Evolutionary conservation across 2,888 invertebrate species (phyloP).

Genomic region (Eupelmus urozonus): DNA sequence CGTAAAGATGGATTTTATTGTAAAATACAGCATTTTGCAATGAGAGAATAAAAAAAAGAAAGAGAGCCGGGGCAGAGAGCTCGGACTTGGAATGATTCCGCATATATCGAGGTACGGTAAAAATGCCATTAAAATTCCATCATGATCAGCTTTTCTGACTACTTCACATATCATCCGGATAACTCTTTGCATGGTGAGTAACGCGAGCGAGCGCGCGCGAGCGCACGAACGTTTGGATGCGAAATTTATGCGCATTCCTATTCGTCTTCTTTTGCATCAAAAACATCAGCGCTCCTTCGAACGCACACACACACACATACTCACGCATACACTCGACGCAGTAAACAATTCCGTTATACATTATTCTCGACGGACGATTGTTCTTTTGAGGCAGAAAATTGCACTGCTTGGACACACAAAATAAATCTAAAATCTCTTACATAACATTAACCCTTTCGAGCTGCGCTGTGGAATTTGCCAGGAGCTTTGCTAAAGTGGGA

Average conservation of each 20-base stretch:
- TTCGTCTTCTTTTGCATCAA: slow-evolving; percentile 61
- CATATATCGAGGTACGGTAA: slow-evolving; percentile 63
- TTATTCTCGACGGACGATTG: slow-evolving; percentile 53
- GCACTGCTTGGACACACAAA: background rate
- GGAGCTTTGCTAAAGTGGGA: background rate
- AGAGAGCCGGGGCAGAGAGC: background rate
- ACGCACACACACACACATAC: too few relatives aligned
- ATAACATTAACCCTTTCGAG: slow-evolving; percentile 36
- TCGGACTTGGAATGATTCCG: slow-evolving; percentile 64
- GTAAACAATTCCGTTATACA: slow-evolving; percentile 57
- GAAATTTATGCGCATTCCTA: slow-evolving; percentile 71
- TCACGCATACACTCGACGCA: too few relatives aligned
- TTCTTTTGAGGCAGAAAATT: slow-evolving; percentile 44
- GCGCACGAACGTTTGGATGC: slow-evolving; percentile 45
- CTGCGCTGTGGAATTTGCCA: slow-evolving; percentile 11
- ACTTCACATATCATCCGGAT: slow-evolving; percentile 58
- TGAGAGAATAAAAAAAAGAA: background rate
- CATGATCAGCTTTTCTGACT: slow-evolving; percentile 66
- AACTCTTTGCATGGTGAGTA: slow-evolving; percentile 56
- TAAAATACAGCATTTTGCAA: slow-evolving; percentile 17
- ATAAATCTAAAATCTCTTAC: slow-evolving; percentile 24
- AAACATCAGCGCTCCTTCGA: slow-evolving; percentile 54
- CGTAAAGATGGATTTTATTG: slow-evolving; percentile 11
- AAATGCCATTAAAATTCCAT: slow-evolving; percentile 73
- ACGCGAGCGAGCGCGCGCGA: slow-evolving; percentile 17